Evolutionary conservation across 2,113 vertebrate species (phyloP).

Genomic region (Ellobius talpinus): DNA sequence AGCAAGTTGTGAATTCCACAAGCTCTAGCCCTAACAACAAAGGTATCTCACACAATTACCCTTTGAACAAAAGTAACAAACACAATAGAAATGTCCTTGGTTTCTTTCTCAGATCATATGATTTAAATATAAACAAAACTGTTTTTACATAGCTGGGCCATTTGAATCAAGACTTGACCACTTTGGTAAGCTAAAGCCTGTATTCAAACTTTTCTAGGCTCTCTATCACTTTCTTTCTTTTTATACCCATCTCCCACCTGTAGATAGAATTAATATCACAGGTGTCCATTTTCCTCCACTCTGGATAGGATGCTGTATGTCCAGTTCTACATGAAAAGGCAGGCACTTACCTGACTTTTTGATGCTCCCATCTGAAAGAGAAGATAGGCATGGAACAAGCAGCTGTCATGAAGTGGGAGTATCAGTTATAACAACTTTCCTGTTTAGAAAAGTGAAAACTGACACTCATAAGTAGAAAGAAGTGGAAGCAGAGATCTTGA

Average conservation of each 20-base stretch:
- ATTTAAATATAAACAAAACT: constrained; percentile 26
- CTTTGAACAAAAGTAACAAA: not conserved
- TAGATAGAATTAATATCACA: not conserved
- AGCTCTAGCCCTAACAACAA: not conserved
- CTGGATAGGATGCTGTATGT: not conserved
- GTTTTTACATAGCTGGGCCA: not conserved
- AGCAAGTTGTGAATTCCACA: not conserved
- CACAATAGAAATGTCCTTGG: not conserved
- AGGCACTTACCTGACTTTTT: not conserved
- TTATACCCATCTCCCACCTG: not conserved
- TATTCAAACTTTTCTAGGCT: not conserved
- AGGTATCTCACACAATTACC: not conserved
- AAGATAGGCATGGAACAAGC: not conserved
- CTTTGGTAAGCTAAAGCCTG: not conserved
- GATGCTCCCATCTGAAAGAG: not conserved
- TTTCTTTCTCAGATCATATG: not conserved
- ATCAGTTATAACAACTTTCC: not conserved
- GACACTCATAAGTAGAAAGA: not conserved
- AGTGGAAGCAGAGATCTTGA: not conserved
- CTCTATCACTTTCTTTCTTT: not conserved
- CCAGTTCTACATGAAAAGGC: not conserved
- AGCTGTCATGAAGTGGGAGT: constrained; percentile 19
- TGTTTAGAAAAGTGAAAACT: constrained; percentile 45
- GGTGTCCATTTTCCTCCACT: not conserved
- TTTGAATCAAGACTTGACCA: not conserved